Conservation (phyloP, 1,140 invertebrate species). For the Anastatus disparis region DNA sequence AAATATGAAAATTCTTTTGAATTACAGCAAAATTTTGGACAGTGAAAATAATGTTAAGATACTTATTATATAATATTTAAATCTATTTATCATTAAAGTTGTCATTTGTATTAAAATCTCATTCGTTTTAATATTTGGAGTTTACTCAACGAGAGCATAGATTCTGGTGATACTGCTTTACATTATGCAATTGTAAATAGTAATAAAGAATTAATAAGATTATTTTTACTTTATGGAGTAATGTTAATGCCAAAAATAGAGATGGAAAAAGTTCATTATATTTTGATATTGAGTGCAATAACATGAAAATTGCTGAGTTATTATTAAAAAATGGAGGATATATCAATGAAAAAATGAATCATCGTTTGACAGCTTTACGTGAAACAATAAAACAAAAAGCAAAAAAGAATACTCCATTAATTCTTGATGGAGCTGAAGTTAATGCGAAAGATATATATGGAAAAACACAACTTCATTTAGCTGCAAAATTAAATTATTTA, state of each 20-base stretch:
- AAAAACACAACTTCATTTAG: conserved; percentile 10
- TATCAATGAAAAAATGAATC: conserved; percentile 9
- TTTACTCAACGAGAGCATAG: not conserved
- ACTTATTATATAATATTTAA: no score
- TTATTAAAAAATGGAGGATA: not conserved
- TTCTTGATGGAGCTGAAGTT: conserved; percentile 2
- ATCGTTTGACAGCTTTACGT: not conserved
- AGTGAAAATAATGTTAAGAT: no score
- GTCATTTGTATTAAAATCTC: no score
- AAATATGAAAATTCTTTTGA: no score
- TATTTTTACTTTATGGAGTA: conserved; percentile 11
- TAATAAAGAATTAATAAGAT: not conserved
- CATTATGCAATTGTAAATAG: conserved; percentile 3
- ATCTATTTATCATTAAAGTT: no score
- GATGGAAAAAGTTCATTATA: conserved; percentile 17
- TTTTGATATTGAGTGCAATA: not conserved
- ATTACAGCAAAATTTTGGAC: no score
- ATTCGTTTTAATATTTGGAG: no score
- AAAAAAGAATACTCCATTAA: not conserved
- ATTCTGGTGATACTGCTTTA: conserved; percentile 7
- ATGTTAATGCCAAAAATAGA: conserved; percentile 14
- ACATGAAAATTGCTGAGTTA: not conserved
- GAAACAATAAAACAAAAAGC: conserved; percentile 7
- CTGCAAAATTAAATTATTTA: not conserved
- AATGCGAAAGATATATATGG: conserved; percentile 14